A percentile compares a stretch with the other conserved stretches of the same genome.
phyloP scores from a whole-genome alignment of 2,888 invertebrate genomes.

The Acrocyrtus sp. region DNA sequence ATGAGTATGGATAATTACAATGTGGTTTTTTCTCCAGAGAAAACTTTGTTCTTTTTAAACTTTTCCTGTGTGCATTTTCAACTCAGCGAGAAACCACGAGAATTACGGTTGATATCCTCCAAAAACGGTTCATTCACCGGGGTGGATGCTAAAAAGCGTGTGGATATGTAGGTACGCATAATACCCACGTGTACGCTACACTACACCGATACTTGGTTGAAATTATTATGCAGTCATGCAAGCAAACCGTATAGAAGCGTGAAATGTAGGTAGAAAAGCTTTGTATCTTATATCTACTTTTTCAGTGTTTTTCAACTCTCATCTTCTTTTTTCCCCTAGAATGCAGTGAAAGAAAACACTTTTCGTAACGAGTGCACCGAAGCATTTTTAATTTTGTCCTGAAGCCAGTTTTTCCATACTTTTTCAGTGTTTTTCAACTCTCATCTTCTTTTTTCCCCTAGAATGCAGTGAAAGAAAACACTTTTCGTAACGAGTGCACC shows the following conservation, averaged over 20 bases:
- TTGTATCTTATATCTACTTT: too few species aligned
- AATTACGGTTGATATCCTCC: constrained; percentile 38
- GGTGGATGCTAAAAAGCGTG: too few species aligned
- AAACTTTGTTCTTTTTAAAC: constrained; percentile 37
- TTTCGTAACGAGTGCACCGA: constrained; percentile 39
- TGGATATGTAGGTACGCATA: too few species aligned
- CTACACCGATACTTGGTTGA: too few species aligned
- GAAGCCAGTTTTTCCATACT: constrained; percentile 45
- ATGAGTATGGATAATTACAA: constrained; percentile 34
- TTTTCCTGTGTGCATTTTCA: constrained; percentile 16
- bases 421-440: constrained; percentile 16
- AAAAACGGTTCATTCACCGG: too few species aligned
- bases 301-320: too few species aligned
- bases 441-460: not conserved
- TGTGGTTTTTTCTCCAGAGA: constrained; percentile 24
- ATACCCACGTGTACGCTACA: too few species aligned
- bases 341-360: constrained; percentile 33
- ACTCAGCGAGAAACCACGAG: constrained; percentile 25
- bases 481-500: constrained; percentile 40
- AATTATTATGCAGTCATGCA: too few species aligned
- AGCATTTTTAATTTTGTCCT: constrained; percentile 53
- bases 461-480: constrained; percentile 29
- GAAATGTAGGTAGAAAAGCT: too few species aligned
- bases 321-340: too few species aligned
- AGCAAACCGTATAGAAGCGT: too few species aligned